A percentile compares a stretch with the other conserved stretches of the same genome.
Conservation (phyloP, 1,140 invertebrate species). For the Polyergus mexicanus region DNA sequence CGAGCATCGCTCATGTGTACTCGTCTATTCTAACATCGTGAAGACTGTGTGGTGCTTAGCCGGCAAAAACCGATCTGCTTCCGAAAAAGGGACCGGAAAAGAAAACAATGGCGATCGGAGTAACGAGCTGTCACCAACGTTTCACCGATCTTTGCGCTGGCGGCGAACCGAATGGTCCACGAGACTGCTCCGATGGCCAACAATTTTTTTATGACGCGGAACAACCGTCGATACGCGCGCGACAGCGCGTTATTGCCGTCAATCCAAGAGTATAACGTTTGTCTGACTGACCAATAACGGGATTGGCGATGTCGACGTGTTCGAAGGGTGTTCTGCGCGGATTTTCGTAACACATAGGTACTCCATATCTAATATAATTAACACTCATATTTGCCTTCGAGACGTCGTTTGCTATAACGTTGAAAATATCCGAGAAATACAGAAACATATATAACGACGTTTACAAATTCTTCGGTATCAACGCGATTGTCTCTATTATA, state of each 20-base stretch:
- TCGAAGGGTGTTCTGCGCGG: conserved; percentile 28
- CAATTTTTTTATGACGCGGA: conserved; percentile 15
- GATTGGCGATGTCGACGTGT: neutral
- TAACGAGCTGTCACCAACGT: neutral
- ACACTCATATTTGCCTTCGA: conserved; percentile 41
- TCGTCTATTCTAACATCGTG: conserved; percentile 40
- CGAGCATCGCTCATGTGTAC: conserved; percentile 61
- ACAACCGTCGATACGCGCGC: conserved; percentile 26
- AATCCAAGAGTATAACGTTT: conserved; percentile 6
- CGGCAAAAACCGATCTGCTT: conserved; percentile 53
- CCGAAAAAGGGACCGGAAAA: neutral
- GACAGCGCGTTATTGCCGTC: conserved; percentile 25
- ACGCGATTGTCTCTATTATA: conserved; percentile 22
- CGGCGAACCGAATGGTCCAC: neutral
- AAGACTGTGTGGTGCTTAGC: conserved; percentile 26
- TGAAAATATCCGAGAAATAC: conserved; percentile 31
- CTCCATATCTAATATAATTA: conserved; percentile 40
- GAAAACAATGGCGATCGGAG: conserved; percentile 43
- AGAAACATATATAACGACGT: conserved; percentile 42
- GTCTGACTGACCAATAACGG: conserved; percentile 5
- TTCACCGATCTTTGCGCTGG: conserved; percentile 35
- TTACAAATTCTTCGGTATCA: conserved; percentile 3
- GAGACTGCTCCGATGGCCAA: conserved; percentile 28
- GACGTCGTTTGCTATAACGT: conserved; percentile 42
- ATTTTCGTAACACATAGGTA: conserved; percentile 44